Conservation (phyloP, 2,797 vertebrate genomes). For the Odontamblyopus lacepedii region DNA sequence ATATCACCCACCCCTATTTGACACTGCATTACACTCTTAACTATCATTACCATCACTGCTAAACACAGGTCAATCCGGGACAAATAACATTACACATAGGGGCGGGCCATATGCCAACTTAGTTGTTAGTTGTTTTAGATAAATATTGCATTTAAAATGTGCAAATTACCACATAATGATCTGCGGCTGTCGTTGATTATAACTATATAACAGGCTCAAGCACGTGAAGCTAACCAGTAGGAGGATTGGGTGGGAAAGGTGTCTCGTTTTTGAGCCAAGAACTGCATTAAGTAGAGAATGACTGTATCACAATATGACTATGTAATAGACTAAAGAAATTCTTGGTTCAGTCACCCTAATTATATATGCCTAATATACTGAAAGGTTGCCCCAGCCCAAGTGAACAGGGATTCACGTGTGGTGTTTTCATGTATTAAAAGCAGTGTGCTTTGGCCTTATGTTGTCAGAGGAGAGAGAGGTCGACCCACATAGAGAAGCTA, state of each 20-base stretch:
- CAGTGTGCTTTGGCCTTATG: constrained; percentile 17
- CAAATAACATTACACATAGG: constrained; percentile 30
- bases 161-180: no score
- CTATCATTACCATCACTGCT: not conserved
- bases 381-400: constrained; percentile 4
- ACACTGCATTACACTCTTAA: not conserved
- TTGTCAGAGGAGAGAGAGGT: constrained; percentile 7
- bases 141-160: no score
- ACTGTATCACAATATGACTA: no score
- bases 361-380: not conserved
- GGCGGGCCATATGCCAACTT: no score
- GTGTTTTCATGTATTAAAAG: not conserved
- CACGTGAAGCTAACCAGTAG: no score
- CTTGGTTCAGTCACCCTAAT: not conserved
- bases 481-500: constrained; percentile 29
- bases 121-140: no score
- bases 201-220: no score
- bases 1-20: not conserved
- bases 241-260: no score
- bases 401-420: constrained; percentile 12
- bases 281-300: no score
- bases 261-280: no score
- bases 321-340: no score
- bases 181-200: no score
- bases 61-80: constrained; percentile 24